phyloP scores from a whole-genome alignment of 2,888 invertebrate species.

The Dromius quadrimaculatus region DNA sequence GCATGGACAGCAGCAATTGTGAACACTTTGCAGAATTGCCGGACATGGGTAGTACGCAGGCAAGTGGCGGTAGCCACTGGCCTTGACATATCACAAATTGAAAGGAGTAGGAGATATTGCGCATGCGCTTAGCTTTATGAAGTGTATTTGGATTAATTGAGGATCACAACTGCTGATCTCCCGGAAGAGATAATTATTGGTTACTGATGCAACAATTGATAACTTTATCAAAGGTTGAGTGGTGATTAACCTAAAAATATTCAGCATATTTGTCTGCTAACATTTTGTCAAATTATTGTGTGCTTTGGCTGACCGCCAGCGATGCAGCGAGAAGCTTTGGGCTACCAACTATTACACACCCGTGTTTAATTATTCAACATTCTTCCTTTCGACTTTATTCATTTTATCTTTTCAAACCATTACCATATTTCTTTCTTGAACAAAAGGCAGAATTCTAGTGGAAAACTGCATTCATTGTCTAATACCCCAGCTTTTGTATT shows the following conservation, averaged over 20 bases:
- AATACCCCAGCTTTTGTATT: background rate
- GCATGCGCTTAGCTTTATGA: too few relatives aligned
- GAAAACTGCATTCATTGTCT: conserved; percentile 11
- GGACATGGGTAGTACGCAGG: background rate
- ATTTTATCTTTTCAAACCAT: background rate
- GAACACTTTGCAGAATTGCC: background rate
- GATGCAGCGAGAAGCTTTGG: too few relatives aligned
- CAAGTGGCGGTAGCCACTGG: background rate
- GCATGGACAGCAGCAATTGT: background rate
- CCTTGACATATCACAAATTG: too few relatives aligned
- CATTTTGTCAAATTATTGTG: too few relatives aligned
- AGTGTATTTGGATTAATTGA: background rate
- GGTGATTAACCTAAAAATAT: too few relatives aligned
- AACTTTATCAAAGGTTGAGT: too few relatives aligned
- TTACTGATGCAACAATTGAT: background rate
- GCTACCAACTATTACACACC: too few relatives aligned
- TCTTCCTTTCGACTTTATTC: too few relatives aligned
- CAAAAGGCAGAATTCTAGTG: background rate
- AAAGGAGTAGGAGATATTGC: too few relatives aligned
- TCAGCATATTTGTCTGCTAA: too few relatives aligned
- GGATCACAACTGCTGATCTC: conserved; percentile 1
- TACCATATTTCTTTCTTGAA: background rate
- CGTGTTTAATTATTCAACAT: too few relatives aligned
- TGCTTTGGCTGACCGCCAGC: too few relatives aligned
- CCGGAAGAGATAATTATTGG: background rate